Conservation (phyloP, 2,888 invertebrate species). For the Drosophila nr. perissopoda region DNA sequence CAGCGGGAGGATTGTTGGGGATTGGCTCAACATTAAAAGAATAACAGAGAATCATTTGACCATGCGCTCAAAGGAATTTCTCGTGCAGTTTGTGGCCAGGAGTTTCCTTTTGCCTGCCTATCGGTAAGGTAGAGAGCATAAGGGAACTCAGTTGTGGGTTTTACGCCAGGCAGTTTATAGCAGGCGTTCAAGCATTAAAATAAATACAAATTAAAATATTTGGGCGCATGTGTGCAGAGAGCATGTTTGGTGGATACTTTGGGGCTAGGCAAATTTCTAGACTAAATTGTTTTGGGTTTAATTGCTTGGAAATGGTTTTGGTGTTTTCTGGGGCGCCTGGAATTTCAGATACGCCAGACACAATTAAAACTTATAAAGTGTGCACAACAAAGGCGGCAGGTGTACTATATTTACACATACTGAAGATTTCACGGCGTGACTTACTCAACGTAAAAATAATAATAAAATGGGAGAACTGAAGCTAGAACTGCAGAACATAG, state of each 20-base stretch:
- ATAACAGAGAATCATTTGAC: constrained; percentile 77
- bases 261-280: constrained; percentile 47
- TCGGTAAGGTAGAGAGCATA: neutral
- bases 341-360: constrained; percentile 33
- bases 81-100: constrained; percentile 40
- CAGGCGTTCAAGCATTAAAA: constrained; percentile 75
- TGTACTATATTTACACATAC: constrained; percentile 9
- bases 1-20: neutral
- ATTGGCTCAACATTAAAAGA: constrained; percentile 63
- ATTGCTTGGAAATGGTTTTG: constrained; percentile 70
- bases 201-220: constrained; percentile 80
- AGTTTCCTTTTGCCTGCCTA: constrained; percentile 24
- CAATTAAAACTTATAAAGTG: constrained; percentile 43
- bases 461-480: neutral
- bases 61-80: constrained; percentile 73
- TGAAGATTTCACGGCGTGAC: neutral
- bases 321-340: constrained; percentile 33
- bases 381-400: constrained; percentile 21
- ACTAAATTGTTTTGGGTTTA: constrained; percentile 68
- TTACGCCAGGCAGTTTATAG: constrained; percentile 40
- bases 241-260: constrained; percentile 4
- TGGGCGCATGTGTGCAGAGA: constrained; percentile 18
- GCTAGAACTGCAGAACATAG: neutral
- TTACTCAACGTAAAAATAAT: neutral
- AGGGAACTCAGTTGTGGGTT: constrained; percentile 47